Evolutionary conservation across 2,797 vertebrate species (phyloP).

Genomic region (Lagodon rhomboides): DNA sequence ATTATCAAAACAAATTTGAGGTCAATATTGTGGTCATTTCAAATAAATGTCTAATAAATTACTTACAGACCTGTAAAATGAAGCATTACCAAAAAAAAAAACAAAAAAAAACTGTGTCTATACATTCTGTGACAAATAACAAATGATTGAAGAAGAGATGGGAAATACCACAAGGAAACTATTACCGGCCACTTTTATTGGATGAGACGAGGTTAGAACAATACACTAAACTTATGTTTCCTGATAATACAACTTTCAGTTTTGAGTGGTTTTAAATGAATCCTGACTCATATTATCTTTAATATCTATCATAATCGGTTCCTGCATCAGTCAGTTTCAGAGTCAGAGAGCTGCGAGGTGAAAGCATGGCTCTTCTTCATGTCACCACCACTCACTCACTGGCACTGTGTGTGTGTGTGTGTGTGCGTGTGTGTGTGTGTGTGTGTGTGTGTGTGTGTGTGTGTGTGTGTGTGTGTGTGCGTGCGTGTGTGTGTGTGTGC

Average conservation of each 20-base stretch:
- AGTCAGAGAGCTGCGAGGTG: conserved; percentile 31
- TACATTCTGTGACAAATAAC: too few species aligned
- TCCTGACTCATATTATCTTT: conserved; percentile 18
- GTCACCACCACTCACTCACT: conserved; percentile 49
- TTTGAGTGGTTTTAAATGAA: neutral
- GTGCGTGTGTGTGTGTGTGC: neutral
- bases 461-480: neutral
- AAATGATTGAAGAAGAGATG: too few species aligned
- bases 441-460: conserved; percentile 8
- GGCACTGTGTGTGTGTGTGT: neutral
- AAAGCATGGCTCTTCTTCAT: conserved; percentile 52
- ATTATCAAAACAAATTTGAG: too few species aligned
- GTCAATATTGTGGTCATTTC: too few species aligned
- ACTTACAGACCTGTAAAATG: too few species aligned
- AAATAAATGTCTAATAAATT: too few species aligned
- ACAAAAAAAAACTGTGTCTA: too few species aligned
- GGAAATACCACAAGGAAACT: too few species aligned
- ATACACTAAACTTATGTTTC: neutral
- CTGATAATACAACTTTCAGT: neutral
- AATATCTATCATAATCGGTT: neutral
- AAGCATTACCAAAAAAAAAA: too few species aligned
- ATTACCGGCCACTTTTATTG: neutral
- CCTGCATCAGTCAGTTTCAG: conserved; percentile 14
- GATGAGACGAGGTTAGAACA: neutral
- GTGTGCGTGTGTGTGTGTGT: conserved; percentile 3